Base-by-base conservation (phyloP, 2,113 vertebrate species). In the Laticauda laticaudata region DNA sequence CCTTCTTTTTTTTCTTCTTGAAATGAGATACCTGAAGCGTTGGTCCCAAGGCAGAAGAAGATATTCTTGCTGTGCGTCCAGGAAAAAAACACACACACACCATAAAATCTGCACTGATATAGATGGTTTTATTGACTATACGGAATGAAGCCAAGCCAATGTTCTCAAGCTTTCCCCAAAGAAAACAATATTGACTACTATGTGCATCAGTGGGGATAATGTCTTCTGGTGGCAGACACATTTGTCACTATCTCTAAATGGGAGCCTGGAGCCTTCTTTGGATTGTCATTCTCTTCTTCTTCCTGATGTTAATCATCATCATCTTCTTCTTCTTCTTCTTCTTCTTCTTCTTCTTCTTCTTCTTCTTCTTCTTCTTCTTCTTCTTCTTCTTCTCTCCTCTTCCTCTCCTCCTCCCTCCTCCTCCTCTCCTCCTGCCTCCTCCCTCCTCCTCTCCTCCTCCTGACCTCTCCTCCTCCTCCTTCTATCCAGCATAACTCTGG, bases 21-120 rank as follows among this genome's bases (percentile, higher is more conserved):
- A 96, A 95, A 59, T 93, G 92, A 93, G 86, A 90, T 93, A 94
- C 92, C 94, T 94, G 91, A 96, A 92, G 93, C 91, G 89, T 93
- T 59, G 75, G 95, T 89, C 93, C 92, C 23, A 11, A 87, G 91
- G 89, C n/a, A 90, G 93, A 92, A 1, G 81, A 94, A 96, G 91
- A 94, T 59, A 88, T 57, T 91, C 34, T 39, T 81, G 53, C 23
- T 29, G 55, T 54, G 88, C 91, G 56, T 54, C 54, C 5, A 29
- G 56, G 93, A 24, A 90, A 86, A 45, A 20, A 1, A 24, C 21
- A 24, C 55, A 56, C 55, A 56, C 23, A 24, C 57, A 24, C 57
- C 55, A 91, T 48, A 91, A 93, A 48, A 91, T 20, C 51, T 29
- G 39, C 12, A 94, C 93, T 90, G 89, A 64, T 90, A 24, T 11